These are phyloP conservation scores for Diachrysia chrysitis DNA, from an alignment of 2,888 invertebrate species.

Conservation along the genomic window DNA sequence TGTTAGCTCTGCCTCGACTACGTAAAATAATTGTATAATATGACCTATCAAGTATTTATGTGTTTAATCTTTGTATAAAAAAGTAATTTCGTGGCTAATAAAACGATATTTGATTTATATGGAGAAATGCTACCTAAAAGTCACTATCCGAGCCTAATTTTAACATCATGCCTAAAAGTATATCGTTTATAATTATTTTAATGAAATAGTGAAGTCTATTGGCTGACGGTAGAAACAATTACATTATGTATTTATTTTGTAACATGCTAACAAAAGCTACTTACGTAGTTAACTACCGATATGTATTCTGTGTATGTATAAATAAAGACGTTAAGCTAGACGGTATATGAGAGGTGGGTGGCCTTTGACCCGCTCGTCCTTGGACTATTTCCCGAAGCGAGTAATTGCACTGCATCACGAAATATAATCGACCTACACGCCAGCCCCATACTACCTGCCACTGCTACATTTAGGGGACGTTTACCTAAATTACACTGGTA, in stretches of 20 bases:
- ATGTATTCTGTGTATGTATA: conserved; percentile 35
- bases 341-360: conserved; percentile 59
- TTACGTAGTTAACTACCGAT: conserved; percentile 35
- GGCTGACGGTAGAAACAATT: not conserved
- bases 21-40: too few species aligned
- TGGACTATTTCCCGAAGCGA: conserved; percentile 79
- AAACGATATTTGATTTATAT: too few species aligned
- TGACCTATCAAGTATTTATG: too few species aligned
- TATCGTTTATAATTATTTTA: too few species aligned
- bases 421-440: conserved; percentile 71
- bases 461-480: conserved; percentile 37
- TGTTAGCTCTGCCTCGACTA: too few species aligned
- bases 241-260: not conserved
- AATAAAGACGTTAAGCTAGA: conserved; percentile 43
- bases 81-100: too few species aligned
- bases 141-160: too few species aligned
- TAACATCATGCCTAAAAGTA: too few species aligned
- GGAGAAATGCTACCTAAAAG: too few species aligned
- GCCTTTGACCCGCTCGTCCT: conserved; percentile 78
- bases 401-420: conserved; percentile 86
- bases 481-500: conserved; percentile 14
- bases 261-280: conserved; percentile 24
- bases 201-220: too few species aligned
- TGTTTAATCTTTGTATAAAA: too few species aligned
- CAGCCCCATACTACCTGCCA: conserved; percentile 53